Percentiles rank a stretch among this genome's conserved stretches.
Conservation (phyloP, 1,140 invertebrate species). For the Lepidostoma basale region DNA sequence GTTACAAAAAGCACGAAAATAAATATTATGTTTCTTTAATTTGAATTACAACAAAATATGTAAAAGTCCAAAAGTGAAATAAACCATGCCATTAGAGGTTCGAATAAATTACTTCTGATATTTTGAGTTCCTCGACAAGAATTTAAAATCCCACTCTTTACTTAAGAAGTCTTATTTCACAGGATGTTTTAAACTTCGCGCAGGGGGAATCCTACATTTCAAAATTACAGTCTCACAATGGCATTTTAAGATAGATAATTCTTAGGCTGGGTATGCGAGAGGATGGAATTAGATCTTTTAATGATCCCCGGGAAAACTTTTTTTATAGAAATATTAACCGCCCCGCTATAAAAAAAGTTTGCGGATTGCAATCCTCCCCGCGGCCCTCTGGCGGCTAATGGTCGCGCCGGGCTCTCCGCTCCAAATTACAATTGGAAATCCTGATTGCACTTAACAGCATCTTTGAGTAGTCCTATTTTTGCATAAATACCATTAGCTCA, state of each 20-base stretch:
- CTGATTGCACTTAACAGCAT: slow-evolving; percentile 1
- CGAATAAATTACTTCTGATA: too few relatives aligned
- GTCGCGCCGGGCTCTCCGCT: slow-evolving; percentile 21
- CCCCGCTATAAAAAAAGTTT: slow-evolving; percentile 37
- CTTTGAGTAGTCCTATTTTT: too few relatives aligned
- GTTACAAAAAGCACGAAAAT: too few relatives aligned
- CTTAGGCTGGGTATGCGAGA: slow-evolving; percentile 1
- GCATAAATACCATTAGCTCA: too few relatives aligned
- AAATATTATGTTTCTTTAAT: too few relatives aligned
- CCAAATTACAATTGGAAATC: slow-evolving; percentile 30
- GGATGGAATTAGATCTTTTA: slow-evolving; percentile 27
- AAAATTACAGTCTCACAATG: slow-evolving; percentile 16
- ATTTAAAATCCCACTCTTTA: too few relatives aligned
- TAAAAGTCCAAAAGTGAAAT: too few relatives aligned
- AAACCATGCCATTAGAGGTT: too few relatives aligned
- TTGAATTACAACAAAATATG: background rate
- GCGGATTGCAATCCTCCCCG: slow-evolving; percentile 40
- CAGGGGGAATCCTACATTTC: background rate
- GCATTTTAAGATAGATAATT: slow-evolving; percentile 11
- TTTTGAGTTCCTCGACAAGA: too few relatives aligned
- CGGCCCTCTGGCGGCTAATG: slow-evolving; percentile 27
- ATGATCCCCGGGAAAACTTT: slow-evolving; percentile 32
- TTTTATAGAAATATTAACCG: slow-evolving; percentile 37
- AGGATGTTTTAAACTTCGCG: slow-evolving; percentile 10
- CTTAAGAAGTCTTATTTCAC: background rate